Conservation (phyloP, 1,140 invertebrate species). For the Sarcophaga peregrina region DNA sequence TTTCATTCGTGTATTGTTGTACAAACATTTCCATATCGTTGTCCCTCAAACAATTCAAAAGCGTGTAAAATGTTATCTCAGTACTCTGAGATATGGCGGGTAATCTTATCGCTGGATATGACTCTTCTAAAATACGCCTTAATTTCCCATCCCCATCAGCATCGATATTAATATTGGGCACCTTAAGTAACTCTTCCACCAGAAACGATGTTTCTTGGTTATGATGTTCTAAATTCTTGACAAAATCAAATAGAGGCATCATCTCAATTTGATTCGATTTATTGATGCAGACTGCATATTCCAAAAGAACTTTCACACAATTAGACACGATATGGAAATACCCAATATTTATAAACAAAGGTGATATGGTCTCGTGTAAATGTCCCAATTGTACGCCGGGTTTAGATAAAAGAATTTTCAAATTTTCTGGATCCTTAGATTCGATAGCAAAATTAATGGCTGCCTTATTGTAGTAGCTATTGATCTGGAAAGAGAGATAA, state of each 20-base stretch:
- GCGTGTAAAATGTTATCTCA: constrained; percentile 68
- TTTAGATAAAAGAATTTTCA: constrained; percentile 70
- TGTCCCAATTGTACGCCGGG: constrained; percentile 70
- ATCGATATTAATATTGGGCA: constrained; percentile 70
- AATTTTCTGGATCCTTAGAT: constrained; percentile 69
- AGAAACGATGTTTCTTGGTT: constrained; percentile 65
- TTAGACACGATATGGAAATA: constrained; percentile 63
- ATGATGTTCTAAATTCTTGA: constrained; percentile 69
- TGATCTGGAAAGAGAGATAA: constrained; percentile 50
- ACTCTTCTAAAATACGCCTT: constrained; percentile 69
- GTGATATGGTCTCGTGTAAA: constrained; percentile 70
- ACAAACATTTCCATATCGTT: constrained; percentile 72
- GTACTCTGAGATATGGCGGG: constrained; percentile 61
- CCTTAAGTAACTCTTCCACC: constrained; percentile 67
- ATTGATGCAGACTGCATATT: constrained; percentile 73
- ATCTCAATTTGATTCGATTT: constrained; percentile 71
- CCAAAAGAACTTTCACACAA: constrained; percentile 70
- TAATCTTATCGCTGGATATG: constrained; percentile 74
- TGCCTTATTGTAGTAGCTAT: constrained; percentile 69
- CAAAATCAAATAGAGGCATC: constrained; percentile 74
- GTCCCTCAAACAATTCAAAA: constrained; percentile 70
- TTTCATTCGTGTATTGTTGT: constrained; percentile 68
- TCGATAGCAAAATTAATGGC: constrained; percentile 77
- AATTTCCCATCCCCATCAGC: constrained; percentile 70
- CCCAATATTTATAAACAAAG: constrained; percentile 70